These are phyloP conservation scores for Volucella inflata DNA, from an alignment of 2,888 invertebrate genomes.

Conservation along the genomic window DNA sequence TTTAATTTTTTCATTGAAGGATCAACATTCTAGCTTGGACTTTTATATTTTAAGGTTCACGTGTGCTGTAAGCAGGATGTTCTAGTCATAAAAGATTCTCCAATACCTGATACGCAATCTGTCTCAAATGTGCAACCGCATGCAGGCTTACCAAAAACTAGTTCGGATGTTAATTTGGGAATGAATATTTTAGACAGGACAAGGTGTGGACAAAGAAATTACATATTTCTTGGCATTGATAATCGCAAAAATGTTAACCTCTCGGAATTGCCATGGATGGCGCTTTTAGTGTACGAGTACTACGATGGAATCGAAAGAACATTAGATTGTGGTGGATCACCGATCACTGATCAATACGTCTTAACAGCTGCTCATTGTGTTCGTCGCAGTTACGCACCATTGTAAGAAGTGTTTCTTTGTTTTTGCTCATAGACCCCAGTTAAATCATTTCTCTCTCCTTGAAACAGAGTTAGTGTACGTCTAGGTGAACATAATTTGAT, in stretches of 20 bases:
- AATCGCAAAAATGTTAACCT: constrained; percentile 86
- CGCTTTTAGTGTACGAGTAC: constrained; percentile 87
- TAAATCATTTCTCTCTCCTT: background rate
- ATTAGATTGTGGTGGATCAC: constrained; percentile 80
- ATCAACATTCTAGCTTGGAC: too few species aligned
- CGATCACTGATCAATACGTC: constrained; percentile 76
- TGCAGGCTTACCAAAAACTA: background rate
- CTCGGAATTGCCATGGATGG: constrained; percentile 90
- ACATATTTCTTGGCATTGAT: constrained; percentile 85
- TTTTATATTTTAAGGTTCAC: too few species aligned
- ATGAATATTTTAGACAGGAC: constrained; percentile 52
- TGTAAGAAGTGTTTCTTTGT: constrained; percentile 71
- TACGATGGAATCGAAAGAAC: constrained; percentile 69
- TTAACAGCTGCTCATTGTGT: constrained; percentile 78
- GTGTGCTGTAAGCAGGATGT: too few species aligned
- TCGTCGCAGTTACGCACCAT: too few species aligned
- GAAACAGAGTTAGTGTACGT: constrained; percentile 81
- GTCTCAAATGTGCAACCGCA: too few species aligned
- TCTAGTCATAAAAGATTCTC: too few species aligned
- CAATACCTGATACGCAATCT: too few species aligned
- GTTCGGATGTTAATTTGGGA: constrained; percentile 20
- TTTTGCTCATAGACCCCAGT: too few species aligned
- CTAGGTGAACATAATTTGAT: constrained; percentile 83
- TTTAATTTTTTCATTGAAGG: too few species aligned
- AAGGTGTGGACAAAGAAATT: constrained; percentile 85